Evolutionary conservation across 2,888 invertebrate genomes (phyloP).

Genomic region (Archips xylosteana): DNA sequence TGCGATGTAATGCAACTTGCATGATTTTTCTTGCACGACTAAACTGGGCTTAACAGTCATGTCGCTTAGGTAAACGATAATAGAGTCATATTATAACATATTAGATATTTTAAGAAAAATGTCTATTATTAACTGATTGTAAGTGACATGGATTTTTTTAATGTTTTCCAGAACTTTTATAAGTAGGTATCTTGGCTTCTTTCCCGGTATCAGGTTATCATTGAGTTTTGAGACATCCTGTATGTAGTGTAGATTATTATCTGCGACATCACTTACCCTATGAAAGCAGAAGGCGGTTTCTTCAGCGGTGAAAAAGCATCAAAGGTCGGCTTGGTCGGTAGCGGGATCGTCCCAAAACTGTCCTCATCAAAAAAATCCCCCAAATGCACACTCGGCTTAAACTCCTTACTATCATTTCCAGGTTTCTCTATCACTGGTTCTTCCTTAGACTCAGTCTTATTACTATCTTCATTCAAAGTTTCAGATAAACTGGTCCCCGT

Average conservation of each 20-base stretch:
- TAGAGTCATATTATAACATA: no score
- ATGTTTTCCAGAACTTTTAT: no score
- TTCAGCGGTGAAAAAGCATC: slow-evolving; percentile 54
- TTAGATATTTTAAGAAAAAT: no score
- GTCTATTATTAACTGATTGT: no score
- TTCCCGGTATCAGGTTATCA: no score
- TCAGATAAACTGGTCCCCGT: slow-evolving; percentile 61
- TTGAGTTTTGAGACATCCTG: no score
- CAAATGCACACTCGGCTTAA: slow-evolving; percentile 83
- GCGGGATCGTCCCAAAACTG: slow-evolving; percentile 60
- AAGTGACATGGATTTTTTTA: no score
- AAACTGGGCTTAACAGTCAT: no score
- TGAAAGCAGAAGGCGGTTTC: slow-evolving; percentile 58
- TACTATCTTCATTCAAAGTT: slow-evolving; percentile 52
- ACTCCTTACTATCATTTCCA: slow-evolving; percentile 61
- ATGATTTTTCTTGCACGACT: no score
- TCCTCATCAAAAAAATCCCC: slow-evolving; percentile 77
- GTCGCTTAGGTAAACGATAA: no score
- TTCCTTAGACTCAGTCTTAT: slow-evolving; percentile 48
- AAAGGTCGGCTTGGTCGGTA: slow-evolving; percentile 51
- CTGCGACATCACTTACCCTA: slow-evolving; percentile 52
- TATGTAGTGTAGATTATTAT: neutral
- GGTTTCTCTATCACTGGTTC: slow-evolving; percentile 46
- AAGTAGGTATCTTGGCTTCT: no score
- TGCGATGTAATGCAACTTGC: no score